Evolutionary conservation across 2,888 invertebrate species (phyloP).

Genomic region (Nephrocerus scutellatus): DNA sequence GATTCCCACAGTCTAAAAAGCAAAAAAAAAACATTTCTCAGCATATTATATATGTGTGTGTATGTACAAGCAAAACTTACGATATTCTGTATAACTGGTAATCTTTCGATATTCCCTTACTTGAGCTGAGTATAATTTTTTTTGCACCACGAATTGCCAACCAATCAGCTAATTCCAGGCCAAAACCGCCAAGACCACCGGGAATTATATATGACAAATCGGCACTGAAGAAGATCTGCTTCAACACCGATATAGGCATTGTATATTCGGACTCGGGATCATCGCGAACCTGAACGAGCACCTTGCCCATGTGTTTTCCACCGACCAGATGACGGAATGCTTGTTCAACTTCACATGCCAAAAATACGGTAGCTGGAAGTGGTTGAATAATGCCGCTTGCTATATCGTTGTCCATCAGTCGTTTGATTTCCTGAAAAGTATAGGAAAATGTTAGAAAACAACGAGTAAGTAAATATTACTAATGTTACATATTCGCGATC

Average conservation of each 20-base stretch:
- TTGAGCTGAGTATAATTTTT: constrained; percentile 71
- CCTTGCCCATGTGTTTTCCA: constrained; percentile 78
- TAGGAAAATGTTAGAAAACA: constrained; percentile 4
- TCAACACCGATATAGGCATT: constrained; percentile 34
- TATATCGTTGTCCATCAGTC: constrained; percentile 59
- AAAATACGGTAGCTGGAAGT: constrained; percentile 58
- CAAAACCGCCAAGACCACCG: constrained; percentile 87
- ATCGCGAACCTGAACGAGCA: constrained; percentile 46
- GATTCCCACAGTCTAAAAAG: constrained; percentile 58
- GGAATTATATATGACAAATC: constrained; percentile 54
- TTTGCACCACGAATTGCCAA: constrained; percentile 73
- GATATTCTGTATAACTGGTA: constrained; percentile 71
- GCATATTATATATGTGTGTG: not conserved
- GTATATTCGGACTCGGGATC: constrained; percentile 27
- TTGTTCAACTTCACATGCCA: constrained; percentile 59
- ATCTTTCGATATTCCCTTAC: constrained; percentile 70
- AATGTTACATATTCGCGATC: not conserved
- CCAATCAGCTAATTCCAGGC: constrained; percentile 83
- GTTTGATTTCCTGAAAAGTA: constrained; percentile 45
- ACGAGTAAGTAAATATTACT: not conserved
- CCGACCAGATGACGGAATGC: constrained; percentile 62
- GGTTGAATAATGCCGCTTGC: constrained; percentile 62
- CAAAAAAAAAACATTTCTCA: not conserved
- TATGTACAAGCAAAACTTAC: constrained; percentile 41
- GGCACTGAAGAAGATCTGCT: constrained; percentile 38